Evolutionary conservation across 2,113 vertebrate genomes (phyloP).

Genomic region (Argyrosomus japonicus): DNA sequence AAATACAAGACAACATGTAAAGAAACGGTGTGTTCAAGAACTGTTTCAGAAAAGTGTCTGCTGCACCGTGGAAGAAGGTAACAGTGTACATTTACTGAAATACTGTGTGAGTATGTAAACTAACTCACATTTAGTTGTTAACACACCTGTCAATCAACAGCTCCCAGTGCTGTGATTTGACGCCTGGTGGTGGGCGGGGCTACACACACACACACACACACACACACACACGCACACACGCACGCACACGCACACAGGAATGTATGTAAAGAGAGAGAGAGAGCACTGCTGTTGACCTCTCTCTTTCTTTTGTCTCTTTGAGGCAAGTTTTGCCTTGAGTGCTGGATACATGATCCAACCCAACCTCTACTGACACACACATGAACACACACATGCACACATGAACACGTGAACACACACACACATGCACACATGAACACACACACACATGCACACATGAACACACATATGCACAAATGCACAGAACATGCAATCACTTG

Average conservation of each 20-base stretch:
- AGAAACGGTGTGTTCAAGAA: too few species aligned
- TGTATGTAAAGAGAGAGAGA: conserved; percentile 15
- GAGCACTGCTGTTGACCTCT: conserved; percentile 50
- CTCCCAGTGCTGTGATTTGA: background rate
- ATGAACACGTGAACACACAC: conserved; percentile 18
- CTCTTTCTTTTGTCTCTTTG: conserved; percentile 44
- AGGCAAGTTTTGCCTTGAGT: conserved; percentile 55
- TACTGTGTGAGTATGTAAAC: too few species aligned
- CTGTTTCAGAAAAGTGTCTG: too few species aligned
- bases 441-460: background rate
- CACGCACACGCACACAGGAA: conserved; percentile 25
- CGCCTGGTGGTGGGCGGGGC: background rate
- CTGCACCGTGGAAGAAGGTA: too few species aligned
- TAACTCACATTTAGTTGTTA: background rate
- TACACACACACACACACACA: background rate
- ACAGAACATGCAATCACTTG: background rate
- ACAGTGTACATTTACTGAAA: too few species aligned
- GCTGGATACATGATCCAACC: conserved; percentile 57
- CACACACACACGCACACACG: conserved; percentile 10
- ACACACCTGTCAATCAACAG: conserved; percentile 10
- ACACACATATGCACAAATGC: background rate
- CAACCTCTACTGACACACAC: background rate
- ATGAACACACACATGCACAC: conserved; percentile 44
- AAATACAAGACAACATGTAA: too few species aligned
- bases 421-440: background rate